Evolutionary conservation across 2,888 invertebrate species (phyloP).

Genomic region (Diadegma fenestrale): DNA sequence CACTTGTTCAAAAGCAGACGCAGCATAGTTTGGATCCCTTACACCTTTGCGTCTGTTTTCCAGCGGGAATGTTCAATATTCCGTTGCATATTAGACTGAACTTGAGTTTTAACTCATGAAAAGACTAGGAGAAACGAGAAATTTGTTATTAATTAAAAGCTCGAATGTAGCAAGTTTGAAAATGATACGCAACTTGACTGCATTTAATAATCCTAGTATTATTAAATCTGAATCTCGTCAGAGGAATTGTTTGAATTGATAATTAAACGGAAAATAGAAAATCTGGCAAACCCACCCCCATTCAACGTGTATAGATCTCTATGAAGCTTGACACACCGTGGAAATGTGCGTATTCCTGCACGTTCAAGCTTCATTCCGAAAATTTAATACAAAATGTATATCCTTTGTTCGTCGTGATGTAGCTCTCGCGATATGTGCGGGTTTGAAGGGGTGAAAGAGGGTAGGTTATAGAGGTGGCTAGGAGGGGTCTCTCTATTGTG

Average conservation of each 20-base stretch:
- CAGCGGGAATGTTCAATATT: neutral
- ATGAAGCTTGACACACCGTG: neutral
- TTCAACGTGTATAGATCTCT: neutral
- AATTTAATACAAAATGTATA: conserved; percentile 66
- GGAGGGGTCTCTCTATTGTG: conserved; percentile 60
- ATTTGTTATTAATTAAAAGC: neutral
- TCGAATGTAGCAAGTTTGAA: neutral
- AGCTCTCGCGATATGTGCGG: conserved; percentile 15
- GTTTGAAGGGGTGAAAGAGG: conserved; percentile 3
- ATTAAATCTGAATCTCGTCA: neutral
- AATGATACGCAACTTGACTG: neutral
- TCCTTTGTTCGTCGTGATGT: conserved; percentile 59
- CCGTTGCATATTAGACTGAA: neutral
- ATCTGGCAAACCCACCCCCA: neutral
- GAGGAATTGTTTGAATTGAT: neutral
- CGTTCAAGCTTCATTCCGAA: conserved; percentile 51
- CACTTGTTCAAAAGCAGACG: conserved; percentile 25
- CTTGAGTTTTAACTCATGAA: neutral
- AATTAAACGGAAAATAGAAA: conserved; percentile 25
- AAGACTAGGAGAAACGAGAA: no score
- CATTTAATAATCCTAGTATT: neutral
- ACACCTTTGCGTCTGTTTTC: neutral
- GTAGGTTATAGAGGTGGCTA: conserved; percentile 17
- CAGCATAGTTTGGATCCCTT: conserved; percentile 12
- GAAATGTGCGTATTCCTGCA: conserved; percentile 39